Conservation (phyloP, 1,140 invertebrate genomes). For the Aphelinus certus region DNA sequence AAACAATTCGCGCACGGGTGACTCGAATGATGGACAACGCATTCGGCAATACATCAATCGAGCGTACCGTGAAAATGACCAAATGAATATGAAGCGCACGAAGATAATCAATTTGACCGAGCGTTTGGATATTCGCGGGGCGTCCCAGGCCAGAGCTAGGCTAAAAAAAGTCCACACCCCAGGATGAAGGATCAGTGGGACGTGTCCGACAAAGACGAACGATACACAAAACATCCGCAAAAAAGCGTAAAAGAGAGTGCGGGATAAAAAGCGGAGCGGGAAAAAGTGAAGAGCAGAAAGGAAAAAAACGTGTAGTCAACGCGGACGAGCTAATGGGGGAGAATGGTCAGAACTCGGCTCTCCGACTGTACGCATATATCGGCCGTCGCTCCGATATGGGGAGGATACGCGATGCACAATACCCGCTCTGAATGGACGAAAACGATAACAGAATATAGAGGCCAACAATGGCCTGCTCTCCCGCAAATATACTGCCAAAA, state of each 20-base stretch:
- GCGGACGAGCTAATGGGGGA: constrained; percentile 46
- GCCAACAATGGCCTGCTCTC: constrained; percentile 30
- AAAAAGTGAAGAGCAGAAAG: constrained; percentile 21
- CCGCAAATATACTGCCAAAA: not conserved
- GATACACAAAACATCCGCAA: constrained; percentile 28
- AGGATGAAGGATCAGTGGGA: constrained; percentile 9
- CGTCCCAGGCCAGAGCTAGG: no score
- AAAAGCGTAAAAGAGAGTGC: constrained; percentile 20
- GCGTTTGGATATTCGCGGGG: no score
- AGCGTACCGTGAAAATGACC: not conserved
- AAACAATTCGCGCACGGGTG: no score
- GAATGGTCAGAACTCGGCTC: constrained; percentile 41
- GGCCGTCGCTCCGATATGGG: not conserved
- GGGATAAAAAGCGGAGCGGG: not conserved
- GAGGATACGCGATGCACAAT: constrained; percentile 18
- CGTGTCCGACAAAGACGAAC: constrained; percentile 13
- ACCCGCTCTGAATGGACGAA: constrained; percentile 22
- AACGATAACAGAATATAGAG: constrained; percentile 38
- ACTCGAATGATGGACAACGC: no score
- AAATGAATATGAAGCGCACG: not conserved
- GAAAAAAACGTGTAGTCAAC: constrained; percentile 32
- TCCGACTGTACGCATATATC: no score
- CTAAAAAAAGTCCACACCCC: no score
- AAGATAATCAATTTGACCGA: not conserved
- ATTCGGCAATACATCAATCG: no score